Evolutionary conservation across 1,140 invertebrate species (phyloP).

Genomic region (Micrasema longulum): DNA sequence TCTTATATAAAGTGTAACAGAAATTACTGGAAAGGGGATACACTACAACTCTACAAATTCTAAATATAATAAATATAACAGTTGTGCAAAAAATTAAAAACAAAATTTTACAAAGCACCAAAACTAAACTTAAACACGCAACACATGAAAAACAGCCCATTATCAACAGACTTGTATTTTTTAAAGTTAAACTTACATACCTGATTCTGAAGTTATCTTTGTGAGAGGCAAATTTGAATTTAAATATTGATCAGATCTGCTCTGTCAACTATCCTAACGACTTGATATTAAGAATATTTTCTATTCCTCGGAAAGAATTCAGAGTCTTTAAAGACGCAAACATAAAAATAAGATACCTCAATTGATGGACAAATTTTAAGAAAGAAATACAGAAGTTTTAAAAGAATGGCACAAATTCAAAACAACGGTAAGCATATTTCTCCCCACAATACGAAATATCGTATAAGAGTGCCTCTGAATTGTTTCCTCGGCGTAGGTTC

Average conservation of each 20-base stretch:
- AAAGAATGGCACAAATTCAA: background rate
- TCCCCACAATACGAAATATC: background rate
- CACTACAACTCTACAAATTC: background rate
- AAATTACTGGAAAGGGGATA: constrained; percentile 5
- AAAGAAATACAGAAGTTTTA: background rate
- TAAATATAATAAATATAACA: no score
- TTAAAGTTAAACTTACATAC: constrained; percentile 2
- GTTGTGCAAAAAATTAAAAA: no score
- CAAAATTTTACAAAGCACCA: background rate
- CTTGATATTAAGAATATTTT: constrained; percentile 1
- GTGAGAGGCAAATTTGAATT: background rate
- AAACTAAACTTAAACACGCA: no score
- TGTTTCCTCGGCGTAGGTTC: background rate
- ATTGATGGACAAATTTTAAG: no score
- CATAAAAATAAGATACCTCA: no score
- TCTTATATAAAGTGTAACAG: no score
- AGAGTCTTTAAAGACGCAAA: background rate
- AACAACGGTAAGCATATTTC: no score
- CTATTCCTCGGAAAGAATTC: constrained; percentile 8
- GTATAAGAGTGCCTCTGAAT: background rate
- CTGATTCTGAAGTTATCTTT: background rate
- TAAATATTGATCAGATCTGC: background rate
- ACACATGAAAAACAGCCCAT: no score
- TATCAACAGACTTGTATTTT: background rate
- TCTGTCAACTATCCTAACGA: background rate